phyloP scores from a whole-genome alignment of 1,140 invertebrate genomes.

The Leptinotarsa undecemlineata region DNA sequence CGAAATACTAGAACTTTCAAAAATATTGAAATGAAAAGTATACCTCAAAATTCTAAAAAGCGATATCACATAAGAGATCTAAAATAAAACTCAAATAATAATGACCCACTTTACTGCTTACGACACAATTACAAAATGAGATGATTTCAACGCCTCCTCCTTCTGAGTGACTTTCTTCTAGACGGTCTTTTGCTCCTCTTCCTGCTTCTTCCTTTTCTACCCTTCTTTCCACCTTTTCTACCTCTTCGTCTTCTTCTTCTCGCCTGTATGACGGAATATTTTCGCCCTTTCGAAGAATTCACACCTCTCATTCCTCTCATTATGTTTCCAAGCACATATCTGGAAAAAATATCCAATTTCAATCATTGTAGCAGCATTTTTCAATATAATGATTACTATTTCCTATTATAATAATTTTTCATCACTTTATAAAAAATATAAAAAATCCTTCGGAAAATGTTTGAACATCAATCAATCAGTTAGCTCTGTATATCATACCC shows the following conservation, averaged over 20 bases:
- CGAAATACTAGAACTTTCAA: too few species aligned
- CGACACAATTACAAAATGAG: neutral
- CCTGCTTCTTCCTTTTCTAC: neutral
- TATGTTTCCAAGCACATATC: neutral
- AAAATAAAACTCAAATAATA: too few species aligned
- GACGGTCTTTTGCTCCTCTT: neutral
- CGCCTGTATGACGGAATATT: neutral
- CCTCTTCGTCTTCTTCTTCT: neutral
- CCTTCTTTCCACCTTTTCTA: neutral
- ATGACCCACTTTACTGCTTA: neutral
- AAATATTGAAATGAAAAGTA: too few species aligned
- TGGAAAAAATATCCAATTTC: neutral
- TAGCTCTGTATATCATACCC: too few species aligned
- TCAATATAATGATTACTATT: too few species aligned
- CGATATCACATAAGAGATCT: too few species aligned
- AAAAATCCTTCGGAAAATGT: too few species aligned
- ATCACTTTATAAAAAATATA: too few species aligned
- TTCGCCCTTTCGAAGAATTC: neutral
- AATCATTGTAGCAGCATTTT: too few species aligned
- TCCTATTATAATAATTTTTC: too few species aligned
- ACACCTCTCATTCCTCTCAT: neutral
- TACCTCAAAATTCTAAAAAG: too few species aligned
- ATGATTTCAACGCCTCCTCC: conserved; percentile 2
- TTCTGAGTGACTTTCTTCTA: neutral
- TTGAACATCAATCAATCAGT: too few species aligned